Evolutionary conservation across 2,888 invertebrate genomes (phyloP).

Genomic region (Pelosia muscerda): DNA sequence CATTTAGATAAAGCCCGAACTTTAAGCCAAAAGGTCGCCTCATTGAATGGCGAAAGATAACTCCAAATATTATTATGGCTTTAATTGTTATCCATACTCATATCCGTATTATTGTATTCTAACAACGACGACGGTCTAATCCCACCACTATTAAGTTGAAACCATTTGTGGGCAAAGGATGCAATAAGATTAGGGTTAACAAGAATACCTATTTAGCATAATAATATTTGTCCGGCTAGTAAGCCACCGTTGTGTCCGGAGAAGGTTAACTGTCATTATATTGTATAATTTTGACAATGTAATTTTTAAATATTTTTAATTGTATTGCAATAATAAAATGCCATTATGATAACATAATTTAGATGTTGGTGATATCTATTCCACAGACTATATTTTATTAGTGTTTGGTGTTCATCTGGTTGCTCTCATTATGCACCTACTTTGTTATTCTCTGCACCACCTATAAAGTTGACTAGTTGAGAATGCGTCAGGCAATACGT

Average conservation of each 20-base stretch:
- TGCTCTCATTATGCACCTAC: too few species aligned
- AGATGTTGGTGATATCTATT: too few species aligned
- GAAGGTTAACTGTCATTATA: constrained; percentile 24
- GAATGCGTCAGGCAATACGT: too few species aligned
- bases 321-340: too few species aligned
- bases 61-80: constrained; percentile 18
- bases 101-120: constrained; percentile 44
- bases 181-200: constrained; percentile 45
- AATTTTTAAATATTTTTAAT: constrained; percentile 7
- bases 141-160: constrained; percentile 33
- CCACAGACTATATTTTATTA: too few species aligned
- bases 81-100: constrained; percentile 45
- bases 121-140: constrained; percentile 46
- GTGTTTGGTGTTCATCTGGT: too few species aligned
- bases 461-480: too few species aligned
- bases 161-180: constrained; percentile 41
- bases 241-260: constrained; percentile 16
- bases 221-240: constrained; percentile 31
- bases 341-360: too few species aligned
- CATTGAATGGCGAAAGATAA: constrained; percentile 38
- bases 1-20: constrained; percentile 16
- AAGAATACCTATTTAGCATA: constrained; percentile 44
- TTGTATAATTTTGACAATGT: constrained; percentile 11
- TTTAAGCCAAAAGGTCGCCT: constrained; percentile 27
- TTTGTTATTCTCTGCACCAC: too few species aligned